A percentile compares a stretch with the other conserved stretches of the same genome.
These are phyloP conservation scores for Psittacula cyanocephala DNA, from an alignment of 2,113 vertebrate species.

Conservation along the genomic window DNA sequence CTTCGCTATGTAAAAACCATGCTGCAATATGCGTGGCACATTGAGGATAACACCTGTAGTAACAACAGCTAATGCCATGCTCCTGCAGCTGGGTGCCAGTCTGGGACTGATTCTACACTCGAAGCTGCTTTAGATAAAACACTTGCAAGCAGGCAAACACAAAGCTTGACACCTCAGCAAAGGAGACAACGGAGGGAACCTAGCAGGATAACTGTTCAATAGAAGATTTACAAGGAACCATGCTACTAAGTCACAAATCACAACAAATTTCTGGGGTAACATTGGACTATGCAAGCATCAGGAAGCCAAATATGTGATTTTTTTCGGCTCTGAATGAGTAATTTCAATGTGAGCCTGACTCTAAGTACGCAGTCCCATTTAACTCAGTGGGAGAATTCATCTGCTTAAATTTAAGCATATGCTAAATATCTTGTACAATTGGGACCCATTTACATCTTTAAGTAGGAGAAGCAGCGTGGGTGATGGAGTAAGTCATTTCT, in stretches of 20 bases:
- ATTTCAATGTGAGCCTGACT: not conserved
- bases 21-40: accelerated
- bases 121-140: not conserved
- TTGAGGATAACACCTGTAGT: not conserved
- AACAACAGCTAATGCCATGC: not conserved
- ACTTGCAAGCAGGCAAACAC: not conserved
- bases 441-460: slow-evolving; percentile 29
- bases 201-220: not conserved
- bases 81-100: not conserved
- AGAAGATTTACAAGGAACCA: not conserved
- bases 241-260: not conserved
- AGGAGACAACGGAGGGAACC: not conserved
- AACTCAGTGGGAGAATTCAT: not conserved
- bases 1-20: not conserved
- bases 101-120: not conserved
- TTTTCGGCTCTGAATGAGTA: not conserved
- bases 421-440: slow-evolving; percentile 6
- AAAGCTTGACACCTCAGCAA: not conserved
- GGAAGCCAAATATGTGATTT: not conserved
- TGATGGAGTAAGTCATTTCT: slow-evolving; percentile 39
- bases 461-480: slow-evolving; percentile 9
- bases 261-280: not conserved
- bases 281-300: not conserved
- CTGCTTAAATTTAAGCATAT: not conserved
- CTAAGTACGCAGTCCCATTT: not conserved